A percentile compares a stretch with the other conserved stretches of the same genome.
These are phyloP conservation scores for Parochlus steinenii DNA, from an alignment of 2,888 invertebrate species.

Conservation along the genomic window DNA sequence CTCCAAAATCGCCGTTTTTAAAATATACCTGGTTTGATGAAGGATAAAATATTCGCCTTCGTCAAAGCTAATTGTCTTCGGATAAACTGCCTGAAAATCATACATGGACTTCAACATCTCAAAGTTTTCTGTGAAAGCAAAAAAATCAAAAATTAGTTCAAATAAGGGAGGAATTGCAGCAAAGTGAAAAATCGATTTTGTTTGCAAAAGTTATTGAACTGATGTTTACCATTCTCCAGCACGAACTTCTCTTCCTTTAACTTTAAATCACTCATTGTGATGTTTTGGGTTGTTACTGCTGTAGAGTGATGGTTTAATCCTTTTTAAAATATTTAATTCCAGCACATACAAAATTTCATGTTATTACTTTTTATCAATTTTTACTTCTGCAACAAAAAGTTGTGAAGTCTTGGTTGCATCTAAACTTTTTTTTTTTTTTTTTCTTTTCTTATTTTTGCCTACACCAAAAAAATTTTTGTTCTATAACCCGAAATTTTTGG, in stretches of 20 bases:
- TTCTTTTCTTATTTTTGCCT: no score
- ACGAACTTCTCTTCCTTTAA: slow-evolving; percentile 9
- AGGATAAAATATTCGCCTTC: slow-evolving; percentile 67
- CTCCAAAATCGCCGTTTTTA: no score
- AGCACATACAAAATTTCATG: no score
- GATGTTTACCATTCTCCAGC: slow-evolving; percentile 8
- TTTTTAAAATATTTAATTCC: no score
- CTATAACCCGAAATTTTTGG: no score
- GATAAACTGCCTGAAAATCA: slow-evolving; percentile 68
- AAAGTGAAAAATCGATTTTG: slow-evolving; percentile 5
- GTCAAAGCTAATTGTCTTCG: slow-evolving; percentile 65
- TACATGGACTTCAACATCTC: slow-evolving; percentile 73
- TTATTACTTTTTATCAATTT: no score
- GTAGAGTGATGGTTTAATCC: no score
- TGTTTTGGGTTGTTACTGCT: no score
- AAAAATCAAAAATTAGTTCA: slow-evolving; percentile 2
- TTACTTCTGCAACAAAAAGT: no score
- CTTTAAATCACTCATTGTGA: slow-evolving; percentile 4
- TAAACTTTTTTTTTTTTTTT: no score
- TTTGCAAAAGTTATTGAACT: neutral
- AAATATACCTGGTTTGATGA: slow-evolving; percentile 61
- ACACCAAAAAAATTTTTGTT: no score
- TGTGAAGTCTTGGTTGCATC: no score
- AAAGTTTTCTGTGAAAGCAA: slow-evolving; percentile 39
- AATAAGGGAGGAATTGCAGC: neutral